Base-by-base conservation (phyloP, 2,888 invertebrate genomes). In the Phorcus lineatus region DNA sequence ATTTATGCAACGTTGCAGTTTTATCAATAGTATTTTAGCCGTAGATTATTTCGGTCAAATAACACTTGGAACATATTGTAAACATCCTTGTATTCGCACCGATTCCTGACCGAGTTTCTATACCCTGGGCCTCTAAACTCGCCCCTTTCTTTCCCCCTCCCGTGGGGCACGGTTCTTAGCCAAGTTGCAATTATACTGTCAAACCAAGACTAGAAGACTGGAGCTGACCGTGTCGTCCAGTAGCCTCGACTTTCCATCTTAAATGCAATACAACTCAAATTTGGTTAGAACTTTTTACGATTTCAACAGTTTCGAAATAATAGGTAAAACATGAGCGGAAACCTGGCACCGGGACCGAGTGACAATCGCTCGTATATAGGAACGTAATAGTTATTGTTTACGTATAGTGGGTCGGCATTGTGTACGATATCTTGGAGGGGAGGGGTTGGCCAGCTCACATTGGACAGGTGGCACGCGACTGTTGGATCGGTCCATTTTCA, bases 401-500 rank as follows among this genome's bases (percentile, higher is more conserved):
- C n/a, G n/a, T n/a, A 55, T 17, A 53, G 55, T 76, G 9, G 47
- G 74, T 74, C 53, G 19, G 36, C 36, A 74, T 74, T 74, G 53
- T 47, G 74, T 52, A 24, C 47, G 47, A 53, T 52, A 47, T 36
- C 47, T 22, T 22, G 40, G 74, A n/a, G 40, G 53, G 74, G 74
- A 47, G 74, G 53, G 53, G 53, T 74, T 19, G 40, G 62, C 28
- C 47, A 53, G 47, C 74, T 53, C 22, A 53, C n/a, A 22, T 74
- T 47, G 74, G 47, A 74, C 74, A 74, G 74, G 47, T 47, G 74
- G 24, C 74, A 74, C 47, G 53, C 74, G 53, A 74, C 74, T 74
- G 47, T 40, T 74, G 74, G 74, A 74, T 47, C 47, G 47, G 53
- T 52, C 74, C 22, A 74, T n/a, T 52, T 74, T 53, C 24, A n/a